Evolutionary conservation across 2,888 invertebrate species (phyloP), one percentile per base, ranked within the genome.

Genomic region (Volucella zonaria): DNA sequence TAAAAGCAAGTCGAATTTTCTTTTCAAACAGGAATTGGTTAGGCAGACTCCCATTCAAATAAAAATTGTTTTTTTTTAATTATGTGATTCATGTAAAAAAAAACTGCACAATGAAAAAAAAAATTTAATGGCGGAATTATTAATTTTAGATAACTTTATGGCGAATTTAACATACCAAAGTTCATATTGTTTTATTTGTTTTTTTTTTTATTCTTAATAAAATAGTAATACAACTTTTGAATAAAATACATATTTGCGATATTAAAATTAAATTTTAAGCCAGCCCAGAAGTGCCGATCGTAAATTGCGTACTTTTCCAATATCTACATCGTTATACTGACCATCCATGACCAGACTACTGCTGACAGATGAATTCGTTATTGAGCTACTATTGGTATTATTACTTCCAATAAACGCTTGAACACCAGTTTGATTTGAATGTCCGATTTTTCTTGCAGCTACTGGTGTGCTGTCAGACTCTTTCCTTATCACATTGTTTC

Each of bases 221-320:
- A 71, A 81, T 81, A 76, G 74, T 76, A 76, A 81, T 81, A 81
- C 76, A 81, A 70, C 64, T 64, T 81, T 59, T 81, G 76, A 71
- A 81, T 70, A 71, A 78, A 71, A 78, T 78, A 78, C 78, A 78
- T 64, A 78, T 78, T 64, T 71, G 56, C 70, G 64, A 64, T 71
- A 75, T 66, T 62, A 45, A 71, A 86, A 86, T 87, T 90, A 90
- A 86, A 92, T 92, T 90, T 92, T 91, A 89, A 92, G 89, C 92
- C 92, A 92, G 90, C 91, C 91, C 90, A 91, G 90, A 87, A 92
- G 89, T 89, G 91, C 90, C 88, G 92, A 91, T 90, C 92, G 90
- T 87, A 92, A 90, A 90, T 91, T 92, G 89, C 91, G 91, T 91
- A 92, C 92, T 91, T 92, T 92, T 88, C 92, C 92, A 89, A 90